Percentiles rank a stretch among this genome's conserved stretches.
Conservation (phyloP, 2,797 vertebrate species). For the Onychomys leucogaster region DNA sequence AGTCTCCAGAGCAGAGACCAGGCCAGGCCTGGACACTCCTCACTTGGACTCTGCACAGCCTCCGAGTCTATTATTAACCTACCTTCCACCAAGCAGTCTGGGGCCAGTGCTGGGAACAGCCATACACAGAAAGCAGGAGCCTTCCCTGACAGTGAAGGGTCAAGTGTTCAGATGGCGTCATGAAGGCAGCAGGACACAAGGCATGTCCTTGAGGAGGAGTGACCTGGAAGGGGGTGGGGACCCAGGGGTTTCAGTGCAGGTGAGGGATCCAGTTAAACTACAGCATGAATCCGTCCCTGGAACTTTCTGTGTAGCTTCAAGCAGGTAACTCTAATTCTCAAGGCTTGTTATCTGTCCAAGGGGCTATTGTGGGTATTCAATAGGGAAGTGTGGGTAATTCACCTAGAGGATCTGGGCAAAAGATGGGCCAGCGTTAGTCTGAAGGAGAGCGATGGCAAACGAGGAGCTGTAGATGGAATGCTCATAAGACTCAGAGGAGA, state of each 20-base stretch:
- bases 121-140: neutral
- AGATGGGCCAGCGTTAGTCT: neutral
- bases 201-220: neutral
- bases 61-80: neutral
- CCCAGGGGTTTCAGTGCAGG: too few relatives aligned
- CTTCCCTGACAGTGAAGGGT: neutral
- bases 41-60: neutral
- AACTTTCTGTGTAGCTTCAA: neutral
- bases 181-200: neutral
- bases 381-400: neutral
- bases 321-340: neutral
- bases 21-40: neutral
- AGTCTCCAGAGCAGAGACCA: neutral
- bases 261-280: neutral
- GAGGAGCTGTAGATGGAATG: neutral
- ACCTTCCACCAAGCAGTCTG: neutral
- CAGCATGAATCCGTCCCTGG: neutral
- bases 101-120: neutral
- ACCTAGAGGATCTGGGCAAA: conserved; percentile 14
- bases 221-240: neutral
- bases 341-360: conserved; percentile 13
- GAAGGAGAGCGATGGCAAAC: neutral
- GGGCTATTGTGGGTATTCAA: neutral
- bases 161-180: neutral
- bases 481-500: conserved; percentile 11